These are phyloP conservation scores for Hydriomena furcata DNA, from an alignment of 2,888 invertebrate species.

Conservation along the genomic window DNA sequence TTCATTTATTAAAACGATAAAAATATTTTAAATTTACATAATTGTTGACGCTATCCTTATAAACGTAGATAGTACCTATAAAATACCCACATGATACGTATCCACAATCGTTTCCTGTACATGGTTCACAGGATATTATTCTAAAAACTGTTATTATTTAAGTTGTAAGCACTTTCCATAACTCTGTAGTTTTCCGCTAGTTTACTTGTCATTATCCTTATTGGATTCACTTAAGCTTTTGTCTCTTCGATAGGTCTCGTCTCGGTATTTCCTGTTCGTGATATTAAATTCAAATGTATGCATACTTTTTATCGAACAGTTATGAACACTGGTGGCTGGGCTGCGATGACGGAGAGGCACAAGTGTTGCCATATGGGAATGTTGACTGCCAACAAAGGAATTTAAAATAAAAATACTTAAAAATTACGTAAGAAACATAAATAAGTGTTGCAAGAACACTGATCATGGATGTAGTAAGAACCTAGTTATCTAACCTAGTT, in stretches of 20 bases:
- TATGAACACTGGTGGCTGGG: conserved; percentile 40
- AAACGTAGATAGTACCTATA: not conserved
- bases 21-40: conserved; percentile 2
- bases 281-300: conserved; percentile 79
- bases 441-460: too few relatives aligned
- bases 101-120: too few relatives aligned
- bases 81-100: too few relatives aligned
- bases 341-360: conserved; percentile 32
- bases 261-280: conserved; percentile 75
- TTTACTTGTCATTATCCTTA: conserved; percentile 7
- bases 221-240: conserved; percentile 29
- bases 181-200: not conserved
- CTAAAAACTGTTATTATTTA: too few relatives aligned
- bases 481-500: too few relatives aligned
- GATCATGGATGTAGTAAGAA: too few relatives aligned
- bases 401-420: too few relatives aligned
- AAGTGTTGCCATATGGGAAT: conserved; percentile 37
- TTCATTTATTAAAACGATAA: not conserved
- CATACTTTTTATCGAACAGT: conserved; percentile 74
- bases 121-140: too few relatives aligned
- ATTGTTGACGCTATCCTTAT: not conserved
- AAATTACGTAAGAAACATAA: too few relatives aligned
- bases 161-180: not conserved
- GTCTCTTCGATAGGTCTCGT: conserved; percentile 50
- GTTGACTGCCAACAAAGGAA: too few relatives aligned